A percentile compares a stretch with the other conserved stretches of the same genome.
Evolutionary conservation across 2,797 vertebrate genomes (phyloP).

Genomic region (Myotis vivesi): DNA sequence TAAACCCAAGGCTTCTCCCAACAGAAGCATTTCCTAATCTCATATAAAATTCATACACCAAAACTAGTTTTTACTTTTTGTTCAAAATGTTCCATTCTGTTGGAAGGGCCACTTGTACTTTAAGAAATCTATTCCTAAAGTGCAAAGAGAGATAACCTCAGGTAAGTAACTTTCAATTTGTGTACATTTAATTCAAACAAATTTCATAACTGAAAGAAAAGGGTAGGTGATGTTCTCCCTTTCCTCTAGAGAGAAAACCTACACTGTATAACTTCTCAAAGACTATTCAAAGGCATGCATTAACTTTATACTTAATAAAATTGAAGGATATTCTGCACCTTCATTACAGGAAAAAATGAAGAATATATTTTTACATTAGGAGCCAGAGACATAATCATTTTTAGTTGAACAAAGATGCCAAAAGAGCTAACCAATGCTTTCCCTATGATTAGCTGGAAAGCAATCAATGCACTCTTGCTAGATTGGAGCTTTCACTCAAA

Average conservation of each 20-base stretch:
- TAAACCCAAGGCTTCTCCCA: background rate
- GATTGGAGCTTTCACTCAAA: slow-evolving; percentile 69
- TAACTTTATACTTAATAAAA: slow-evolving; percentile 71
- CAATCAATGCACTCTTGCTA: slow-evolving; percentile 68
- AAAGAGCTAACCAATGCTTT: slow-evolving; percentile 64
- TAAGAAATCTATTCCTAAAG: slow-evolving; percentile 52
- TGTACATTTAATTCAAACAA: slow-evolving; percentile 43
- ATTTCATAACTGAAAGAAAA: slow-evolving; percentile 51
- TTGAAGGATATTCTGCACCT: slow-evolving; percentile 61
- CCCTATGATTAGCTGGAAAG: slow-evolving; percentile 73
- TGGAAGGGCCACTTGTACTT: background rate
- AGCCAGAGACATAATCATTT: slow-evolving; percentile 70
- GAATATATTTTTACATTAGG: slow-evolving; percentile 57
- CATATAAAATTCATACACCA: background rate
- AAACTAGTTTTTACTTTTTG: slow-evolving; percentile 49
- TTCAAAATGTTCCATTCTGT: slow-evolving; percentile 38
- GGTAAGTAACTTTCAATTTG: slow-evolving; percentile 35
- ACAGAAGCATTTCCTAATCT: slow-evolving; percentile 21
- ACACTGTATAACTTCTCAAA: slow-evolving; percentile 53
- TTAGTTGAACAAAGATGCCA: slow-evolving; percentile 65
- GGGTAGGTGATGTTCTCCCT: background rate
- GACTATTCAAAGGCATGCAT: slow-evolving; percentile 66
- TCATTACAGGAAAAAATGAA: slow-evolving; percentile 53
- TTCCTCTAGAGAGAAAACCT: slow-evolving; percentile 1
- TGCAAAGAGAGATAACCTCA: background rate